A percentile compares a stretch with the other conserved stretches of the same genome.
Evolutionary conservation across 1,140 invertebrate genomes (phyloP).

Genomic region (Drosophila dunni): DNA sequence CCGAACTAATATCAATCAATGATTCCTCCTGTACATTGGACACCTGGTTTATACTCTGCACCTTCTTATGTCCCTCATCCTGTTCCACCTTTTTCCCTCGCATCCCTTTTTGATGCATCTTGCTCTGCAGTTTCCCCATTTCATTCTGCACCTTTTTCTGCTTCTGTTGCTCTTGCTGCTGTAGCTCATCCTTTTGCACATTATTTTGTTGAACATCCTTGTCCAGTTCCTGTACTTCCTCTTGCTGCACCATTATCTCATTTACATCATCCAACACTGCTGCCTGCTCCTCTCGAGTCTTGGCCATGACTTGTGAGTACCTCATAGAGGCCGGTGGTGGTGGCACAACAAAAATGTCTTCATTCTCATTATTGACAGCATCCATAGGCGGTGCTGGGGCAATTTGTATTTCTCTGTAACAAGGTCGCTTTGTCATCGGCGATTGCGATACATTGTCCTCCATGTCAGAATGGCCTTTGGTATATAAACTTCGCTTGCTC

Average conservation of each 20-base stretch:
- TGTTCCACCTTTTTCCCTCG: too few relatives aligned
- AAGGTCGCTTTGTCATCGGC: constrained; percentile 8
- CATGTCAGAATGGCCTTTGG: constrained; percentile 54
- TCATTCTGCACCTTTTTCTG: too few relatives aligned
- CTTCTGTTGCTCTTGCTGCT: not conserved
- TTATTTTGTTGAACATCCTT: too few relatives aligned
- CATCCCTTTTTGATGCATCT: too few relatives aligned
- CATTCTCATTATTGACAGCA: not conserved
- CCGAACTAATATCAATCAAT: too few relatives aligned
- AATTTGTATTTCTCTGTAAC: constrained; percentile 13
- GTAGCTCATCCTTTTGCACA: not conserved
- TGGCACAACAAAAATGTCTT: constrained; percentile 47
- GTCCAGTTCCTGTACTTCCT: too few relatives aligned
- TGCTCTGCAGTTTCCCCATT: too few relatives aligned
- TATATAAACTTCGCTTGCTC: constrained; percentile 62
- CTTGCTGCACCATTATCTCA: not conserved
- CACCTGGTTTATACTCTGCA: too few relatives aligned
- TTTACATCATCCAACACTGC: not conserved
- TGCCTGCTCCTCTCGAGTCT: too few relatives aligned
- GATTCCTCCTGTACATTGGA: too few relatives aligned
- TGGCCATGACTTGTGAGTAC: constrained; percentile 33
- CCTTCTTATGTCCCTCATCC: too few relatives aligned
- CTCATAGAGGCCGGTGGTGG: constrained; percentile 50
- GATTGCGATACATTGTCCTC: constrained; percentile 29
- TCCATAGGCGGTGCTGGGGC: constrained; percentile 16